phyloP scores from a whole-genome alignment of 1,140 invertebrate genomes.

The Lepidurus apus region DNA sequence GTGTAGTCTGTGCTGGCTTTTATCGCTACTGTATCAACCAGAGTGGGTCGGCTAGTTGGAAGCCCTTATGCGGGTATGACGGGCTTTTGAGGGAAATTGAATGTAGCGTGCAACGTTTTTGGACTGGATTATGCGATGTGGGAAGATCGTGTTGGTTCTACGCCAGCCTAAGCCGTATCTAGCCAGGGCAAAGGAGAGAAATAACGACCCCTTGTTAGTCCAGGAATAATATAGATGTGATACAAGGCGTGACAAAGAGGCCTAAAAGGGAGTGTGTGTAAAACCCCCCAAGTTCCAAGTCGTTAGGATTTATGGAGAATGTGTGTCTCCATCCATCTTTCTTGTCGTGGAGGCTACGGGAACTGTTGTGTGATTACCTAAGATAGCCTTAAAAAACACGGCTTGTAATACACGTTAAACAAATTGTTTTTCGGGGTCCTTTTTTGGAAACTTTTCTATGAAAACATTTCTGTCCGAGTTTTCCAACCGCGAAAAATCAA shows the following conservation, averaged over 20 bases:
- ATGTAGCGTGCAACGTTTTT: not conserved
- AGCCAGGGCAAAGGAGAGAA: not conserved
- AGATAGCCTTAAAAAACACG: not conserved
- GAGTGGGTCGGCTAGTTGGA: conserved; percentile 12
- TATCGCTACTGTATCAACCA: conserved; percentile 15
- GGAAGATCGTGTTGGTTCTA: too few species aligned
- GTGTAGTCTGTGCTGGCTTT: not conserved
- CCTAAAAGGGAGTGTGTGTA: conserved; percentile 11
- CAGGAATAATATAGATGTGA: conserved; percentile 11
- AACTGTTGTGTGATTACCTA: conserved; percentile 7
- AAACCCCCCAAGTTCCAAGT: not conserved
- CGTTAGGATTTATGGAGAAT: conserved; percentile 11
- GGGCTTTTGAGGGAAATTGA: conserved; percentile 4
- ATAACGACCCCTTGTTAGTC: conserved; percentile 10
- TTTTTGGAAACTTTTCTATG: not conserved
- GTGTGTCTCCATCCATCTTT: not conserved
- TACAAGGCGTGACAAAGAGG: conserved; percentile 9
- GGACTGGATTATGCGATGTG: not conserved
- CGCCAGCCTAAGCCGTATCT: not conserved
- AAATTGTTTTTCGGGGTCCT: not conserved
- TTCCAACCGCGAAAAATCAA: not conserved
- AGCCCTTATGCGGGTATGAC: not conserved
- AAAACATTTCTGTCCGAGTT: not conserved
- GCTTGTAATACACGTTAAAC: not conserved
- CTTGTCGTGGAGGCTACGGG: not conserved